Base-by-base conservation (phyloP, 2,113 vertebrate genomes). In the Caranx melampygus region DNA sequence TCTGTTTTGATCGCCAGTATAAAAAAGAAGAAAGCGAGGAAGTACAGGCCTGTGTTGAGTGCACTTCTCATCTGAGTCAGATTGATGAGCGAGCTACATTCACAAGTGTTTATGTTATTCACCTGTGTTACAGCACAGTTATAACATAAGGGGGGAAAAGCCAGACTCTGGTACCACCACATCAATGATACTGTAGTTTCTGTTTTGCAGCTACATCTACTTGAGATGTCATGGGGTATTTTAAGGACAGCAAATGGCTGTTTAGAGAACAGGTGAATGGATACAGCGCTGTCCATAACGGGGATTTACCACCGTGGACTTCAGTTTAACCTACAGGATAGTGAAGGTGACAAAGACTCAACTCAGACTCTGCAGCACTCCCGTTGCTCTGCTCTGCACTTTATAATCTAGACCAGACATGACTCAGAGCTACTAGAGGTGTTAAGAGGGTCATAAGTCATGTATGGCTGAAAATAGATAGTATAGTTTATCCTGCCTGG, bases 371-470 rank as follows among this genome's bases (percentile, higher is more conserved):
- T 75, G 73, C 78, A 78, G 84, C 72, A 31, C 55, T 73, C 47
- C 69, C 3, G 33, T 31, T 18, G 57, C 67, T 78, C 68, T 64
- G 74, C 79, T 78, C 85, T 72, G 57, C 69, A 64, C 85, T 91
- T 85, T 82, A 82, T 90, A 90, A 92, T 89, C 83, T 82, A 49
- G 49, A 81, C 64, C 86, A 90, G 88, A 91, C 79, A 79, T 91
- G 89, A 90, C 82, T 90, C 89, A 91, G 83, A 89, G 88, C 85
- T 87, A 88, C 85, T 85, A 82, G 84, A 89, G 81, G 85, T 91
- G 90, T 88, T 88, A 89, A 90, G 83, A 91, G 87, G 89, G 83
- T 88, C 87, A 88, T 90, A 91, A 91, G 89, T 93, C 91, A 93
- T 89, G 76, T 75, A 72, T 71, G 60, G 82, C 89, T 89, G 85